phyloP scores from a whole-genome alignment of 1,140 invertebrate species.

The Lepidostoma basale region DNA sequence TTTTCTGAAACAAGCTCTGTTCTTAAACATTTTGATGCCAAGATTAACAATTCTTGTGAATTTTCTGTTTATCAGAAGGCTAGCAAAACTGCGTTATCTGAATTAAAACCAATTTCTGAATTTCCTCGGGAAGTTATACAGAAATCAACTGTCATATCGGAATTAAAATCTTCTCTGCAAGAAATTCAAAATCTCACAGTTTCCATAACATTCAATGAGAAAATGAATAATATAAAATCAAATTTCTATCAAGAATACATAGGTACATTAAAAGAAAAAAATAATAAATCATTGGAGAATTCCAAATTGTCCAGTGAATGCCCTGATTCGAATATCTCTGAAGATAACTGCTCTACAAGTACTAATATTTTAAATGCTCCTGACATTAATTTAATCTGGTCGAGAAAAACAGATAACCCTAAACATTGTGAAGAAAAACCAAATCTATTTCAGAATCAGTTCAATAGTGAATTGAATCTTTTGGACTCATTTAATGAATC shows the following conservation, averaged over 20 bases:
- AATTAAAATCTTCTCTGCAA: conserved; percentile 18
- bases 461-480: conserved; percentile 26
- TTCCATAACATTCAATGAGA: conserved; percentile 13
- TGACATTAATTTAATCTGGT: conserved; percentile 18
- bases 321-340: too few relatives aligned
- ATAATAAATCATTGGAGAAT: too few relatives aligned
- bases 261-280: conserved; percentile 6
- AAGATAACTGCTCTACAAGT: too few relatives aligned
- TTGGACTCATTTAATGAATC: conserved; percentile 37
- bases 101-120: neutral
- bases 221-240: neutral
- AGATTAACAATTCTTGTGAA: conserved; percentile 4
- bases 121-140: neutral
- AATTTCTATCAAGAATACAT: too few relatives aligned
- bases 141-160: conserved; percentile 14
- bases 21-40: neutral
- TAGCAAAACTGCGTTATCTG: neutral
- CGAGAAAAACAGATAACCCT: neutral
- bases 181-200: conserved; percentile 30
- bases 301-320: neutral
- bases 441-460: neutral
- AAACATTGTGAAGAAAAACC: neutral
- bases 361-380: conserved; percentile 11
- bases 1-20: neutral
- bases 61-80: neutral